phyloP scores from a whole-genome alignment of 2,888 invertebrate genomes.

The Heliconius ismenius region DNA sequence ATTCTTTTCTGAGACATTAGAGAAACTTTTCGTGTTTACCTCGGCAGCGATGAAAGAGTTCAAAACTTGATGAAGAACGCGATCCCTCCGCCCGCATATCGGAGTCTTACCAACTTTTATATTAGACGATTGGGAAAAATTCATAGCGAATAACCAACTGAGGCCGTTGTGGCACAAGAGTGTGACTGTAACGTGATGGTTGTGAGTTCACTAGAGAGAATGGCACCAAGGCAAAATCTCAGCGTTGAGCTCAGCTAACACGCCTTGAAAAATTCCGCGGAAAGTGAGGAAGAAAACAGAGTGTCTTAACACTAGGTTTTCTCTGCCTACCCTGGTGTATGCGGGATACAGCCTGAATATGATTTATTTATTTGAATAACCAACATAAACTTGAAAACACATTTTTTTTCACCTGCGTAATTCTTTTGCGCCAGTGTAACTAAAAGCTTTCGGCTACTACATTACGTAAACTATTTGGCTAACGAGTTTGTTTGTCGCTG shows the following conservation, averaged over 20 bases:
- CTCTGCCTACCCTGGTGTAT: too few relatives aligned
- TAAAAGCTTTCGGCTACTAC: slow-evolving; percentile 41
- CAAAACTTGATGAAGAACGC: slow-evolving; percentile 59
- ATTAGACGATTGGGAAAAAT: slow-evolving; percentile 60
- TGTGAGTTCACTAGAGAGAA: too few relatives aligned
- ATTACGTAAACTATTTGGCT: slow-evolving; percentile 41
- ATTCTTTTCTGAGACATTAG: slow-evolving; percentile 42
- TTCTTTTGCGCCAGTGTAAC: slow-evolving; percentile 34
- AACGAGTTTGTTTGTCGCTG: slow-evolving; percentile 40
- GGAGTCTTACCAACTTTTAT: slow-evolving; percentile 61
- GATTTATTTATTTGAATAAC: too few relatives aligned
- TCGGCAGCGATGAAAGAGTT: slow-evolving; percentile 63
- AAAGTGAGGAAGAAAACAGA: too few relatives aligned
- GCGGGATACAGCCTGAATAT: too few relatives aligned
- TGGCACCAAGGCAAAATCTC: too few relatives aligned
- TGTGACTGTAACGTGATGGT: too few relatives aligned
- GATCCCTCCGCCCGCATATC: slow-evolving; percentile 67
- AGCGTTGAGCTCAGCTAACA: too few relatives aligned
- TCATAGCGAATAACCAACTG: slow-evolving; percentile 27
- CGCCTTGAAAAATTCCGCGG: too few relatives aligned
- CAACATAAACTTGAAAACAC: slow-evolving; percentile 21
- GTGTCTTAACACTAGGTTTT: too few relatives aligned
- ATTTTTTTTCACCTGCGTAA: slow-evolving; percentile 36
- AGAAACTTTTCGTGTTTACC: slow-evolving; percentile 60
- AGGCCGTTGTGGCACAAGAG: too few relatives aligned